These are phyloP conservation scores for Staurois parvus DNA, from an alignment of 2,797 vertebrate genomes.

Conservation along the genomic window DNA sequence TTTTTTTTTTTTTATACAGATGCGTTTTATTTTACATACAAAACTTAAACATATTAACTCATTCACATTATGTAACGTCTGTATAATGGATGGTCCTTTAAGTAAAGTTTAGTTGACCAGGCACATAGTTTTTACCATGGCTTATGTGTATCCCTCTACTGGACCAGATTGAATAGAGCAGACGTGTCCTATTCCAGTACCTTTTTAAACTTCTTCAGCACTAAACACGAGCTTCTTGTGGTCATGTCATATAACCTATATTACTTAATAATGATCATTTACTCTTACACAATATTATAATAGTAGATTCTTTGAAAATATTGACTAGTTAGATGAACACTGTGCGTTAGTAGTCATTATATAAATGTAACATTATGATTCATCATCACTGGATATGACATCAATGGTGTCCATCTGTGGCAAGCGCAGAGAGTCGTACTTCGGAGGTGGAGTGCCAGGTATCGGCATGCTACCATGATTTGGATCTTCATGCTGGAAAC, in stretches of 20 bases:
- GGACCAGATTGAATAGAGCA: no score
- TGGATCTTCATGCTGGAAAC: slow-evolving; percentile 67
- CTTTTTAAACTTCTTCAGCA: no score
- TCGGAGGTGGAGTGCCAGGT: slow-evolving; percentile 79
- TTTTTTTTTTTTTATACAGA: no score
- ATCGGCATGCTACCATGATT: slow-evolving; percentile 54
- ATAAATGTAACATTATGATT: slow-evolving; percentile 42
- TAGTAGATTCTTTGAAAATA: not conserved
- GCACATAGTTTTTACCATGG: no score
- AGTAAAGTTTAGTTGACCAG: no score
- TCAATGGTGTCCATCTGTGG: slow-evolving; percentile 18
- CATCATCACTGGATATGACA: slow-evolving; percentile 56
- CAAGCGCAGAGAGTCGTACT: slow-evolving; percentile 77
- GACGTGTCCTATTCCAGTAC: no score
- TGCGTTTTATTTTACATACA: no score
- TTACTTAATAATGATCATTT: not conserved
- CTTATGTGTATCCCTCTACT: no score
- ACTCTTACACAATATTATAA: not conserved
- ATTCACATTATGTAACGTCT: no score
- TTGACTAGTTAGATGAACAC: slow-evolving; percentile 11
- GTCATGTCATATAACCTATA: not conserved
- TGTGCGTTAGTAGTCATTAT: not conserved
- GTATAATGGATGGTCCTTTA: no score
- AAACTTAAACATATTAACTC: no score
- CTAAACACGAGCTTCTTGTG: no score